phyloP scores from a whole-genome alignment of 1,140 invertebrate genomes.

The Sycobia sp. region DNA sequence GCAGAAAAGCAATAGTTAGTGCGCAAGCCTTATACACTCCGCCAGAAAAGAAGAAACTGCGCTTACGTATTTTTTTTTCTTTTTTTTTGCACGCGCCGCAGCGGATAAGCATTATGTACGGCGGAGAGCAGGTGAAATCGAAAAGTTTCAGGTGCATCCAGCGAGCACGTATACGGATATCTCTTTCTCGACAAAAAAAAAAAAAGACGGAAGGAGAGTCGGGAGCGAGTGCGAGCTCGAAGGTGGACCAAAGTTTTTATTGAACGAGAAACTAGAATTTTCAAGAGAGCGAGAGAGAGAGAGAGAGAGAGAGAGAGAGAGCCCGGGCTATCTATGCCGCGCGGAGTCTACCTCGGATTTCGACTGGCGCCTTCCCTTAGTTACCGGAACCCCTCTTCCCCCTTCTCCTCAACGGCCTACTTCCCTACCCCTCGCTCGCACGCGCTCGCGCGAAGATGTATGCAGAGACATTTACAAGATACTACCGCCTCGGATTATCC shows the following conservation, averaged over 20 bases:
- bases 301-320: no score
- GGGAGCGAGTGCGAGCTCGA: not conserved
- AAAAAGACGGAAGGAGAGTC: no score
- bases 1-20: not conserved
- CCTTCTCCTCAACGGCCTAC: no score
- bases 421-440: no score
- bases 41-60: not conserved
- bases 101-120: not conserved
- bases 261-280: not conserved
- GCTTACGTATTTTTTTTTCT: no score
- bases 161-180: not conserved
- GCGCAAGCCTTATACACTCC: no score
- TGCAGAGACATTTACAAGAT: not conserved
- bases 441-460: not conserved
- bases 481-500: not conserved
- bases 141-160: conserved; percentile 3
- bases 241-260: not conserved
- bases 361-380: not conserved
- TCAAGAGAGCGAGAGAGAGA: not conserved
- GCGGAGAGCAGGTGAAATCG: not conserved
- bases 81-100: no score
- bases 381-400: not conserved
- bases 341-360: not conserved
- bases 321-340: not conserved
- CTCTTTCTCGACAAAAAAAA: no score